These are phyloP conservation scores for Frankliniella fusca DNA, from an alignment of 2,888 invertebrate species.

Conservation along the genomic window DNA sequence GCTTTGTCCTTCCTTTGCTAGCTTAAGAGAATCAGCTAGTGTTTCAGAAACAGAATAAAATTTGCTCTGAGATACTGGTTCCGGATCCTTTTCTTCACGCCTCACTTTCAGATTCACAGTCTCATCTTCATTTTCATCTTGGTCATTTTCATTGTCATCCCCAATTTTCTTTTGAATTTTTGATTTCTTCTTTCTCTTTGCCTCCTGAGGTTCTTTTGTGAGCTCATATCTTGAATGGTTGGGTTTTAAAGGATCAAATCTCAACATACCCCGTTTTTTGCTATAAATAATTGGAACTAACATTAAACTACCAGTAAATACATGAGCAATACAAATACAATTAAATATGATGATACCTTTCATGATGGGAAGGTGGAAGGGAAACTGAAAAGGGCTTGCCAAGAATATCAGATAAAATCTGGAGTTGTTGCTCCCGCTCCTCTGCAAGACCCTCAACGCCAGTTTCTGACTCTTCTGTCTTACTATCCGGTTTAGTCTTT, in stretches of 20 bases:
- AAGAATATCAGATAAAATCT: constrained; percentile 55
- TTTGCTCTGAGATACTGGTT: neutral
- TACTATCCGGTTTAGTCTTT: constrained; percentile 35
- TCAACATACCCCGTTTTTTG: constrained; percentile 51
- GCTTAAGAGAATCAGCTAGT: neutral
- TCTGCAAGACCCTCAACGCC: constrained; percentile 47
- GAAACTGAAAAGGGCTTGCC: constrained; percentile 49
- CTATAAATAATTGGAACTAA: neutral
- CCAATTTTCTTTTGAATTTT: neutral
- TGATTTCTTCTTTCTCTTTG: constrained; percentile 41
- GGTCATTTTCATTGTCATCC: neutral
- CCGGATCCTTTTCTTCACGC: constrained; percentile 14
- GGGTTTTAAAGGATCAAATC: constrained; percentile 63
- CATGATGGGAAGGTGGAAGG: neutral
- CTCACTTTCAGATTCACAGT: neutral
- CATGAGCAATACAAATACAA: neutral
- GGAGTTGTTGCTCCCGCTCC: constrained; percentile 54
- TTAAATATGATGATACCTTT: neutral
- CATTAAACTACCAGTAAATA: neutral
- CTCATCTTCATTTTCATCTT: neutral
- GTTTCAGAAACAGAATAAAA: neutral
- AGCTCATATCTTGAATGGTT: constrained; percentile 61
- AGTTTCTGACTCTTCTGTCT: constrained; percentile 42
- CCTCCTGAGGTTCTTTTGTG: constrained; percentile 41
- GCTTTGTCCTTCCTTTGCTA: neutral